These are phyloP conservation scores for Dromius quadrimaculatus DNA, from an alignment of 2,888 invertebrate genomes.

Conservation along the genomic window DNA sequence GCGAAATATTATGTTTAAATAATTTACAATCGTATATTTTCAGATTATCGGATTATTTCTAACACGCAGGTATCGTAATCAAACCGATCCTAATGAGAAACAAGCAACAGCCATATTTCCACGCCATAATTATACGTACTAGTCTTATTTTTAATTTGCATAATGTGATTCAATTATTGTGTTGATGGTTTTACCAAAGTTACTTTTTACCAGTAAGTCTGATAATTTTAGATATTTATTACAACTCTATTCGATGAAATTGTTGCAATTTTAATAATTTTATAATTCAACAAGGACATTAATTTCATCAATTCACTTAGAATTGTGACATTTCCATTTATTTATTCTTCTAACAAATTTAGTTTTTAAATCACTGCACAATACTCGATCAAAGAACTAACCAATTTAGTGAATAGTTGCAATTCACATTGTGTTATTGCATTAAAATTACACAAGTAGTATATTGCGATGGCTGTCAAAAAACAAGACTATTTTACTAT, in stretches of 20 bases:
- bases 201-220: slow-evolving; percentile 35
- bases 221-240: slow-evolving; percentile 17
- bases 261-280: slow-evolving; percentile 9
- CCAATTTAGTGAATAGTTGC: too few species aligned
- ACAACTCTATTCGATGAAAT: slow-evolving; percentile 17
- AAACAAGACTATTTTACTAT: slow-evolving; percentile 46
- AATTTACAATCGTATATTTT: slow-evolving; percentile 30
- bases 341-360: too few species aligned
- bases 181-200: slow-evolving; percentile 37
- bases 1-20: background rate
- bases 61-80: slow-evolving; percentile 84
- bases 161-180: slow-evolving; percentile 35
- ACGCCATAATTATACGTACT: slow-evolving; percentile 66
- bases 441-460: too few species aligned
- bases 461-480: slow-evolving; percentile 42
- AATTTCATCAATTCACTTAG: too few species aligned
- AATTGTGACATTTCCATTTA: too few species aligned
- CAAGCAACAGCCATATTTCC: slow-evolving; percentile 82
- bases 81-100: slow-evolving; percentile 80
- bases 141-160: slow-evolving; percentile 57
- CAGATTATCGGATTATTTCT: slow-evolving; percentile 87
- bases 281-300: too few species aligned
- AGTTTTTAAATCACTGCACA: too few species aligned
- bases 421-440: too few species aligned
- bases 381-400: too few species aligned